Percentiles rank a stretch among this genome's conserved stretches.
These are phyloP conservation scores for Chelonus formosanus DNA, from an alignment of 2,888 invertebrate species.

Conservation along the genomic window DNA sequence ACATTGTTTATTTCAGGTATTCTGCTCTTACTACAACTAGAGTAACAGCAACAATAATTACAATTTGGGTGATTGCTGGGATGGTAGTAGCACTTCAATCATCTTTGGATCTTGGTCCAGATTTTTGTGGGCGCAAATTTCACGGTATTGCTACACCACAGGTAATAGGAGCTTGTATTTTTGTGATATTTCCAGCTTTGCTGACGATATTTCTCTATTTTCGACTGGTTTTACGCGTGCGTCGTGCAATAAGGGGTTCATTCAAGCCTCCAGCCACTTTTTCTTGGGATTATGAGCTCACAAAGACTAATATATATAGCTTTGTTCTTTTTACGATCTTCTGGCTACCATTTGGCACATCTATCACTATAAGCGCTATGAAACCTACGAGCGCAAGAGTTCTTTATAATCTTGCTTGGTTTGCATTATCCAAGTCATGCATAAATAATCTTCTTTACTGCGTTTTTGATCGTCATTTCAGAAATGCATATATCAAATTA, in stretches of 20 bases:
- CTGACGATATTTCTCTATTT: conserved; percentile 69
- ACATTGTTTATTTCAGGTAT: conserved; percentile 54
- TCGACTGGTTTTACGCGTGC: conserved; percentile 67
- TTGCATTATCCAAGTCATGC: conserved; percentile 76
- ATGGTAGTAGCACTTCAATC: conserved; percentile 72
- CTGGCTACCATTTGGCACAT: conserved; percentile 76
- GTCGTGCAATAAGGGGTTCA: conserved; percentile 67
- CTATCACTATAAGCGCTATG: conserved; percentile 69
- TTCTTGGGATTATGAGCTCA: conserved; percentile 72
- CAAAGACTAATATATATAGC: conserved; percentile 73
- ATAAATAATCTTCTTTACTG: conserved; percentile 75
- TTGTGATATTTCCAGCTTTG: conserved; percentile 71
- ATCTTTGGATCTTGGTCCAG: conserved; percentile 71
- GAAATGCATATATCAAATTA: conserved; percentile 76
- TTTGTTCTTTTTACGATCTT: conserved; percentile 72
- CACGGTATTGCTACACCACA: conserved; percentile 70
- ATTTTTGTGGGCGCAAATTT: conserved; percentile 72
- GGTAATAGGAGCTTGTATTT: conserved; percentile 67
- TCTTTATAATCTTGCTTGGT: conserved; percentile 76
- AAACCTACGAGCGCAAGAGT: conserved; percentile 66
- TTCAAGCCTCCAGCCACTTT: conserved; percentile 73
- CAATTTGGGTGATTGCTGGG: conserved; percentile 70
- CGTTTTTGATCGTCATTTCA: conserved; percentile 74
- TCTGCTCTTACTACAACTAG: conserved; percentile 66
- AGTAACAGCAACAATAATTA: conserved; percentile 68